These are phyloP conservation scores for Loris lydekkerianus DNA, from an alignment of 2,797 vertebrate species.

Conservation along the genomic window DNA sequence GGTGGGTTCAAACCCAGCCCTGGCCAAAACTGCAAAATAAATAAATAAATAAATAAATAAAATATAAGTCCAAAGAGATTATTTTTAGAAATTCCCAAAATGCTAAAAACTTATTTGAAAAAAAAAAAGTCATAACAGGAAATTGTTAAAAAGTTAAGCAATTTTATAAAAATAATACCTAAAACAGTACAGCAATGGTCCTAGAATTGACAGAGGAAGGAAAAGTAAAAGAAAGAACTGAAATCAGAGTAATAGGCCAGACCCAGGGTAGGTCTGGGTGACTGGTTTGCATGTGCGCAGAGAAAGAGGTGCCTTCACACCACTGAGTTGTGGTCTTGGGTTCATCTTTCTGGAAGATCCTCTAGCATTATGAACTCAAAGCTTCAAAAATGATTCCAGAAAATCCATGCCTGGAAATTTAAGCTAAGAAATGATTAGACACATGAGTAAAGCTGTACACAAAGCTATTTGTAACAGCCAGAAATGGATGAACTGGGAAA, in stretches of 20 bases:
- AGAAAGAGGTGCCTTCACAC: background rate
- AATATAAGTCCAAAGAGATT: background rate
- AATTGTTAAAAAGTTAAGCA: background rate
- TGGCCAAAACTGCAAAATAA: too few relatives aligned
- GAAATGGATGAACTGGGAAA: background rate
- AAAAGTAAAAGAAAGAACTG: background rate
- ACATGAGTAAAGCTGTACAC: background rate
- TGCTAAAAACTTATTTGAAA: constrained; percentile 1
- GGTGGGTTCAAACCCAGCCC: too few relatives aligned
- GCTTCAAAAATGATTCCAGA: background rate
- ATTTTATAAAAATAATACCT: constrained; percentile 10
- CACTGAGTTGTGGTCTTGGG: background rate
- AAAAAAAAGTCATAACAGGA: background rate
- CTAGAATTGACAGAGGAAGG: constrained; percentile 28
- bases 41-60: too few relatives aligned
- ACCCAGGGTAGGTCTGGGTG: fast-evolving
- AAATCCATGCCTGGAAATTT: background rate
- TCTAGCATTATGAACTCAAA: background rate
- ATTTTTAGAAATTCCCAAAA: constrained; percentile 34
- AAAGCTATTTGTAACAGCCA: background rate
- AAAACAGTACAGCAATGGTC: background rate
- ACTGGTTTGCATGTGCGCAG: fast-evolving
- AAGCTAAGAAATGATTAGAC: background rate
- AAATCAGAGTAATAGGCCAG: background rate
- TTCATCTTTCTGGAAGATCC: background rate